Conservation (phyloP, 2,888 invertebrate species). For the Drosophila yooni region DNA sequence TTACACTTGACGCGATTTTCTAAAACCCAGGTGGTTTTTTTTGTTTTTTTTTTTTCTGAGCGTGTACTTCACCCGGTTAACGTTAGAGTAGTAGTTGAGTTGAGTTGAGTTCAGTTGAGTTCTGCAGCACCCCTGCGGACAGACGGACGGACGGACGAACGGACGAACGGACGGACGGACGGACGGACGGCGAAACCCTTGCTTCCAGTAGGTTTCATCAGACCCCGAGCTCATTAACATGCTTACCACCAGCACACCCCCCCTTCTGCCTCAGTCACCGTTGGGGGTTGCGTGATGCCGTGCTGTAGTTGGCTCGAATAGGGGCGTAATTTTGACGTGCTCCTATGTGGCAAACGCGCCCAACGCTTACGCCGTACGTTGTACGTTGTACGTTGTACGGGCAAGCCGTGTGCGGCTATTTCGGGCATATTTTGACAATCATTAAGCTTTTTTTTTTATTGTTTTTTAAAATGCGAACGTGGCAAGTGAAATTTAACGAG, state of each 20-base stretch:
- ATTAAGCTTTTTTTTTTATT: slow-evolving; percentile 76
- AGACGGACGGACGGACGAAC: slow-evolving; percentile 6
- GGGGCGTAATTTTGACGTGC: slow-evolving; percentile 36
- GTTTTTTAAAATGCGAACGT: slow-evolving; percentile 73
- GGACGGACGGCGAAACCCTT: slow-evolving; percentile 8
- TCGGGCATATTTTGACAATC: slow-evolving; percentile 76
- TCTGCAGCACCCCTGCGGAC: not conserved
- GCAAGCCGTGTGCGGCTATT: slow-evolving; percentile 34
- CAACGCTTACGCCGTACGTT: slow-evolving; percentile 8
- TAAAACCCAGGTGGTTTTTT: not conserved
- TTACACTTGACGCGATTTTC: not conserved
- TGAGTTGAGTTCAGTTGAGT: slow-evolving; percentile 6
- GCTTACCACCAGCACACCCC: slow-evolving; percentile 16
- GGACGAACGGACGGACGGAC: slow-evolving; percentile 1
- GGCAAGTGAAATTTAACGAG: slow-evolving; percentile 72
- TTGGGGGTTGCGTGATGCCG: slow-evolving; percentile 49
- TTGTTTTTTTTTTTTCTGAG: not conserved
- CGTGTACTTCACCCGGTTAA: not conserved
- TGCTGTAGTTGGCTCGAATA: slow-evolving; percentile 14
- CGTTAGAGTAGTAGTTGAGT: not conserved
- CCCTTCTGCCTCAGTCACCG: slow-evolving; percentile 13
- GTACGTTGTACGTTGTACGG: not conserved
- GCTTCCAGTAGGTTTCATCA: not conserved
- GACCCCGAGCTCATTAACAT: slow-evolving; percentile 48
- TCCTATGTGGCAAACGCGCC: slow-evolving; percentile 36